Conservation (phyloP, 2,113 vertebrate species). For the Macquaria ambigua region DNA sequence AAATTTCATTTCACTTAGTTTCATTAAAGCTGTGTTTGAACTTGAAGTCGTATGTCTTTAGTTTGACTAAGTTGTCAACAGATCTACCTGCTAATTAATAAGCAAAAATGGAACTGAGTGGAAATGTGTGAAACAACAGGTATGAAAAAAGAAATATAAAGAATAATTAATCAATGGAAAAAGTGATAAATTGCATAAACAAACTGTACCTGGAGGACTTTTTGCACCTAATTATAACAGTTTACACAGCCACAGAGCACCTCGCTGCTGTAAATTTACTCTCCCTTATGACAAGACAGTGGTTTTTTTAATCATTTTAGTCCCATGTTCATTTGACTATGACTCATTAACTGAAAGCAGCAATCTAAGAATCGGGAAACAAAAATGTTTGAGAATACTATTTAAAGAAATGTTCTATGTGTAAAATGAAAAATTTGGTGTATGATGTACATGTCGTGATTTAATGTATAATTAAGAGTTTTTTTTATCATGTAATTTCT, state of each 20-base stretch:
- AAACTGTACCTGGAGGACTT: not conserved
- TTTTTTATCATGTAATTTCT: no score
- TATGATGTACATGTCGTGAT: no score
- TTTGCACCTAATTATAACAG: conserved; percentile 16
- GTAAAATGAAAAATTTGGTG: no score
- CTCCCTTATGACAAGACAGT: conserved; percentile 4
- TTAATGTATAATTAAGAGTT: no score
- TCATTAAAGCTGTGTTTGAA: not conserved
- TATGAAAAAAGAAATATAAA: not conserved
- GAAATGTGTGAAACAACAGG: not conserved
- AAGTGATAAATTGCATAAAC: conserved; percentile 23
- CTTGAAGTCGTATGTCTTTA: not conserved
- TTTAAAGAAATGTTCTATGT: no score
- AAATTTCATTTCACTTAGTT: not conserved
- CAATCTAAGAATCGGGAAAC: not conserved
- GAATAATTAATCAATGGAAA: not conserved
- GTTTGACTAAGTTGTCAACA: not conserved
- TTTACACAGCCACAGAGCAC: not conserved
- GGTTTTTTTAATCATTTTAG: conserved; percentile 8
- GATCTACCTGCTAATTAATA: not conserved
- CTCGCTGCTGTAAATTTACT: conserved; percentile 7
- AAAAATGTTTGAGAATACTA: no score
- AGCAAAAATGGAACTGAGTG: not conserved
- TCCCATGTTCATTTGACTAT: not conserved
- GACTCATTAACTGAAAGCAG: not conserved